phyloP scores from a whole-genome alignment of 2,113 vertebrate genomes.

The Entosphenus tridentatus region DNA sequence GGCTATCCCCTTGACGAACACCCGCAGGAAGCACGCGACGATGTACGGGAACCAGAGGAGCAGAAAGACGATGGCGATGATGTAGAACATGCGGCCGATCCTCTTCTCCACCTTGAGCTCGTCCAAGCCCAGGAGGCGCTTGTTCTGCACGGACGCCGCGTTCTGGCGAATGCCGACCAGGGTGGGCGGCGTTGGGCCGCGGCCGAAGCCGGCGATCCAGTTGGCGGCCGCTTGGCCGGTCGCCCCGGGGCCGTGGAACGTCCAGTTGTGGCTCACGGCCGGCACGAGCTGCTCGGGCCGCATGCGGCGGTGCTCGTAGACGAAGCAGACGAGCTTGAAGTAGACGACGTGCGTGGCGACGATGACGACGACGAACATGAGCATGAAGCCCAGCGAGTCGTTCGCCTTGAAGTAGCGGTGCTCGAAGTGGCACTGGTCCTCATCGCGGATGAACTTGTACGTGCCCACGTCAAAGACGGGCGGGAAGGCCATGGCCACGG shows the following conservation, averaged over 20 bases:
- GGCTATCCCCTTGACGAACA: conserved; percentile 58
- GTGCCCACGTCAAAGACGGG: conserved; percentile 72
- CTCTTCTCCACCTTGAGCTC: conserved; percentile 70
- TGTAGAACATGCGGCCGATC: conserved; percentile 78
- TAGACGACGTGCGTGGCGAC: conserved; percentile 71
- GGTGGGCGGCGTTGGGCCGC: conserved; percentile 71
- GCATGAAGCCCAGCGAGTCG: conserved; percentile 79
- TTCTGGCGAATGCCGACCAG: conserved; percentile 70
- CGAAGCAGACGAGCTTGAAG: conserved; percentile 65
- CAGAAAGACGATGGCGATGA: conserved; percentile 66
- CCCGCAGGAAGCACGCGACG: conserved; percentile 75
- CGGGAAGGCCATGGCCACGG: conserved; percentile 73
- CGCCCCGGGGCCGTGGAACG: conserved; percentile 73
- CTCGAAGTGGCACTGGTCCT: conserved; percentile 83
- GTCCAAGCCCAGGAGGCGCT: conserved; percentile 66
- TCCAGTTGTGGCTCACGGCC: conserved; percentile 85
- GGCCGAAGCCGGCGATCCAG: conserved; percentile 75
- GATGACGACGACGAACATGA: conserved; percentile 71
- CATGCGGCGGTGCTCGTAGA: conserved; percentile 80
- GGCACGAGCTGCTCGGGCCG: conserved; percentile 75
- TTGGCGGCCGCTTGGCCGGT: conserved; percentile 76
- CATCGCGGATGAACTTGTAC: conserved; percentile 70
- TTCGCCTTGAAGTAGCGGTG: conserved; percentile 83
- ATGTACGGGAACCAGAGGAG: conserved; percentile 82
- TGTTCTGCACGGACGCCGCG: conserved; percentile 50